Evolutionary conservation across 2,797 vertebrate species (phyloP), one percentile per base, ranked within the genome.

Genomic region (Tokudaia tokunoshimensis): DNA sequence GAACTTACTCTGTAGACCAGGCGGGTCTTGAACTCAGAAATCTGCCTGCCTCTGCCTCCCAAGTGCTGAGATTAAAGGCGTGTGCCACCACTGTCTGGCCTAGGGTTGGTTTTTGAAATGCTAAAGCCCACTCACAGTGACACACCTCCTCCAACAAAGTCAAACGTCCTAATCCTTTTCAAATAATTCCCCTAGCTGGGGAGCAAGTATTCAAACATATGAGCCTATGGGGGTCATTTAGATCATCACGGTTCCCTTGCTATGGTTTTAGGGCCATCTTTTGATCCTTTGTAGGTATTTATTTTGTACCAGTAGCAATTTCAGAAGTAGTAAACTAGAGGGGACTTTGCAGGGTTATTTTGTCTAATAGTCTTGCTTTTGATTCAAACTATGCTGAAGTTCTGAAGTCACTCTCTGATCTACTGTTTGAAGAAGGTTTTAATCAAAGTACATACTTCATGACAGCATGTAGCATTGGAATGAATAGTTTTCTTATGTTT

Each of bases 401-500:
- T 89, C 65, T 52, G 78, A 75, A 82, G 41, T 57, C 4, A 59
- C 24, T 41, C 31, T 52, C 63, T 91, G 92, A 41, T 83, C 74
- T 87, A 83, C 83, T 87, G 57, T 85, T 78, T 85, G 75, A 89
- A 92, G 31, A 86, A 89, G 26, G 47, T 85, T 92, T 84, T 94
- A 50, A 92, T 78, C 70, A 94, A 82, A 91, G 70, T 80, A 75
- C 86, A 70, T 80, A 91, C 37, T 91, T 50, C 55, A 47, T 29
- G 31, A 34, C 26, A 78, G 13, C 75, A 78, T 55, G 86, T 81
- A 12, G 63, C 92, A 74, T 26, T 95, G 47, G 55, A 93, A 92
- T 93, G 90, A 65, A 90, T 78, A 92, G 67, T 88, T 96, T 91
- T 24, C 34, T 74, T 96, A 29, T n/a, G 87, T 96, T 74, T 29